Evolutionary conservation across 2,797 vertebrate species (phyloP).

Genomic region (Antrozous pallidus): DNA sequence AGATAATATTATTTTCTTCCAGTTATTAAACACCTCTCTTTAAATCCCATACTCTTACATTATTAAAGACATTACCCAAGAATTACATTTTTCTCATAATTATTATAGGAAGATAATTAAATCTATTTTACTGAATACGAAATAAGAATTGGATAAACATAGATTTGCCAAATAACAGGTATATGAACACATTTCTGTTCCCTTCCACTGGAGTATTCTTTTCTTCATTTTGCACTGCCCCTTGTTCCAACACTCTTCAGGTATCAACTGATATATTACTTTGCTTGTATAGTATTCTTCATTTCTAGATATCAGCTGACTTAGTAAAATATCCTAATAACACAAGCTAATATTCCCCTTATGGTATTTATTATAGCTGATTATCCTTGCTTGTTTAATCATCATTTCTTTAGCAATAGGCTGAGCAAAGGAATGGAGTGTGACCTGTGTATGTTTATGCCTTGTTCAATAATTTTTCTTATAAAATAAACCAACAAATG

Average conservation of each 20-base stretch:
- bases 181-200: neutral
- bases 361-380: neutral
- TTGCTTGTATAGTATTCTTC: neutral
- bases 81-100: neutral
- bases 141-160: neutral
- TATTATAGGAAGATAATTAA: slow-evolving; percentile 7
- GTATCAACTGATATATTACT: neutral
- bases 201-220: neutral
- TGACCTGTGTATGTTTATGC: neutral
- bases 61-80: neutral
- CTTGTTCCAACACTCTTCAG: neutral
- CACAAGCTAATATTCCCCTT: neutral
- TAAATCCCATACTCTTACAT: neutral
- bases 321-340: neutral
- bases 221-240: neutral
- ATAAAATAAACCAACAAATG: neutral
- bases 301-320: neutral
- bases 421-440: neutral
- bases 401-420: neutral
- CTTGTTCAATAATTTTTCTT: neutral
- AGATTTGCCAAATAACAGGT: neutral
- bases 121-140: neutral
- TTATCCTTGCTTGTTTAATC: neutral
- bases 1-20: neutral
- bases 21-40: neutral